A percentile compares a stretch with the other conserved stretches of the same genome.
phyloP scores from a whole-genome alignment of 2,888 invertebrate genomes.

The Apeira syringaria region DNA sequence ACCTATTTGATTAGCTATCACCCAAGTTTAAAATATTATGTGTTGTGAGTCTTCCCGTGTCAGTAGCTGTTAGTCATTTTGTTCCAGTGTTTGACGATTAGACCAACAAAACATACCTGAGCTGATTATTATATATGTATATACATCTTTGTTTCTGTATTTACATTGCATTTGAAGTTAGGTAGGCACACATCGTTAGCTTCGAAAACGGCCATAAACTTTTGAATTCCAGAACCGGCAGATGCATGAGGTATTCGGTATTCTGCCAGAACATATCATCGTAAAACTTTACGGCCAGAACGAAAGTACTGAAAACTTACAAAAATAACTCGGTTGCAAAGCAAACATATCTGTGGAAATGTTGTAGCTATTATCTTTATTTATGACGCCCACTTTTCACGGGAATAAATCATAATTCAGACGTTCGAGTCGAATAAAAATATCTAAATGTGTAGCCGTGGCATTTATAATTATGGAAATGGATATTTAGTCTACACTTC shows the following conservation, averaged over 20 bases:
- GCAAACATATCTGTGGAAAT: conserved; percentile 37
- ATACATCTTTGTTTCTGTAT: not conserved
- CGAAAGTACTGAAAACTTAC: conserved; percentile 53
- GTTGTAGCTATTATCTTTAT: conserved; percentile 31
- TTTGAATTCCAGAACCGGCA: conserved; percentile 18
- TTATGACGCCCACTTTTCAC: conserved; percentile 29
- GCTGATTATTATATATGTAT: too few relatives aligned
- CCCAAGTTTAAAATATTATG: too few relatives aligned
- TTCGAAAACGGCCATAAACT: conserved; percentile 17
- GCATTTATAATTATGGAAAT: conserved; percentile 11
- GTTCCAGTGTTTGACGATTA: not conserved
- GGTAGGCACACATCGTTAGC: conserved; percentile 1
- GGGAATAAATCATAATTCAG: conserved; percentile 32
- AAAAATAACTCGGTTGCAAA: conserved; percentile 51
- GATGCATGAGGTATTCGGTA: conserved; percentile 30
- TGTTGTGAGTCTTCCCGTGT: too few relatives aligned
- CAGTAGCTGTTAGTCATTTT: not conserved
- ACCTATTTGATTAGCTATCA: too few relatives aligned
- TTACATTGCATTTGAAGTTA: too few relatives aligned
- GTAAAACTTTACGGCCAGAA: conserved; percentile 65
- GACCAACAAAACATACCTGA: not conserved
- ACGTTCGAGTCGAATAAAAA: conserved; percentile 27
- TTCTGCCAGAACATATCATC: conserved; percentile 56
- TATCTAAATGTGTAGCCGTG: conserved; percentile 15
- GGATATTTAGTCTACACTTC: too few relatives aligned